Percentiles rank a stretch among this genome's conserved stretches.
phyloP scores from a whole-genome alignment of 23 tunicate species.

The Diplosoma virens region DNA sequence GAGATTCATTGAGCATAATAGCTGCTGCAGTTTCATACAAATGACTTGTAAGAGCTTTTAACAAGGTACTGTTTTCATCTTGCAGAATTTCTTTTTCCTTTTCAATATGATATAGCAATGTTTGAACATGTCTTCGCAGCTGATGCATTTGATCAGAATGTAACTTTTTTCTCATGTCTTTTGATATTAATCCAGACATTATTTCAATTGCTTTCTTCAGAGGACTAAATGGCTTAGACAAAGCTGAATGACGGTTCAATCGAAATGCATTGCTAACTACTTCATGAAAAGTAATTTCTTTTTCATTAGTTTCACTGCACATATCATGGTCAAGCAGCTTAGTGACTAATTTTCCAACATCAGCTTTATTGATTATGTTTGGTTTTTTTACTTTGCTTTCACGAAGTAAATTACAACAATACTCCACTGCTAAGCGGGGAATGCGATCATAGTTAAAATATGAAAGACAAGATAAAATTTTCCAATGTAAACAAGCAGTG shows the following conservation, averaged over 20 bases:
- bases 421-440: no score
- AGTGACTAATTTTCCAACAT: background rate
- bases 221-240: background rate
- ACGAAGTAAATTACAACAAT: no score
- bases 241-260: background rate
- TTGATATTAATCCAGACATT: background rate
- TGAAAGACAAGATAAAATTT: no score
- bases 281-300: slow-evolving; percentile 26
- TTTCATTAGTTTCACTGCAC: slow-evolving; percentile 5
- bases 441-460: no score
- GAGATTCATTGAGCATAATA: background rate
- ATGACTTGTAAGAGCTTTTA: background rate
- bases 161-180: slow-evolving; percentile 9
- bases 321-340: background rate
- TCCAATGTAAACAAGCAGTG: no score
- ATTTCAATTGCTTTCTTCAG: slow-evolving; percentile 2
- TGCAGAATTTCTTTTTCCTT: background rate
- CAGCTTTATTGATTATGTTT: no score
- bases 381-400: no score
- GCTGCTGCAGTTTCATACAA: no score
- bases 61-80: background rate
- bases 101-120: slow-evolving; percentile 12
- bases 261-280: slow-evolving; percentile 6
- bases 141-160: background rate
- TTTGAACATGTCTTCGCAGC: background rate